phyloP scores from a whole-genome alignment of 2,797 vertebrate genomes.

The Characodon lateralis region DNA sequence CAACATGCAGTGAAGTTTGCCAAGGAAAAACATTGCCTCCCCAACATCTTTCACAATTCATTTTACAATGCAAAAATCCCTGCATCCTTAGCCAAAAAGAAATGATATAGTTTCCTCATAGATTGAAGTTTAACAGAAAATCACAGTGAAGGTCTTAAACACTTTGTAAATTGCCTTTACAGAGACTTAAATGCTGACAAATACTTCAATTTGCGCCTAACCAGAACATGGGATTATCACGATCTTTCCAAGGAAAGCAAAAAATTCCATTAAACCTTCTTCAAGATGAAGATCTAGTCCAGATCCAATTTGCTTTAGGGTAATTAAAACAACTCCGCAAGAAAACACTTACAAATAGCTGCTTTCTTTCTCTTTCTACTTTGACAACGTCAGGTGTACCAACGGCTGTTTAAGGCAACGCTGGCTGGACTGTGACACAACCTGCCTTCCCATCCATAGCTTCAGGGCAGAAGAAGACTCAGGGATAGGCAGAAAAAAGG shows the following conservation, averaged over 20 bases:
- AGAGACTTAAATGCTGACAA: neutral
- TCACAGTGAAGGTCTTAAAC: neutral
- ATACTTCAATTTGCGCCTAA: neutral
- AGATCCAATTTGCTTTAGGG: neutral
- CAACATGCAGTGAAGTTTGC: slow-evolving; percentile 61
- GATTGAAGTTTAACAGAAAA: neutral
- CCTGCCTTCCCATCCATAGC: slow-evolving; percentile 72
- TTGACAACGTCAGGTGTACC: slow-evolving; percentile 63
- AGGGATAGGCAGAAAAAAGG: slow-evolving; percentile 58
- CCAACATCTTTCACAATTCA: slow-evolving; percentile 23
- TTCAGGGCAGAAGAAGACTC: slow-evolving; percentile 66
- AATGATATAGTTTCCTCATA: neutral
- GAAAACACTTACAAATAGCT: slow-evolving; percentile 67
- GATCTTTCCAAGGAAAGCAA: slow-evolving; percentile 1
- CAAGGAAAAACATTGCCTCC: slow-evolving; percentile 42
- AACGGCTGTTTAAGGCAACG: slow-evolving; percentile 51
- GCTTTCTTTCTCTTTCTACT: slow-evolving; percentile 42
- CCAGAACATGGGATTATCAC: neutral
- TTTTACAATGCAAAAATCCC: slow-evolving; percentile 2
- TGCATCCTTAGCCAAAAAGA: neutral
- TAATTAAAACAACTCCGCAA: slow-evolving; percentile 28
- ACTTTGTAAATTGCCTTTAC: neutral
- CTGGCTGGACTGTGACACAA: slow-evolving; percentile 72
- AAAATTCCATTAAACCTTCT: neutral
- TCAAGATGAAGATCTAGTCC: neutral